Conservation (phyloP, 2,888 invertebrate species). For the Melinaea menophilus region DNA sequence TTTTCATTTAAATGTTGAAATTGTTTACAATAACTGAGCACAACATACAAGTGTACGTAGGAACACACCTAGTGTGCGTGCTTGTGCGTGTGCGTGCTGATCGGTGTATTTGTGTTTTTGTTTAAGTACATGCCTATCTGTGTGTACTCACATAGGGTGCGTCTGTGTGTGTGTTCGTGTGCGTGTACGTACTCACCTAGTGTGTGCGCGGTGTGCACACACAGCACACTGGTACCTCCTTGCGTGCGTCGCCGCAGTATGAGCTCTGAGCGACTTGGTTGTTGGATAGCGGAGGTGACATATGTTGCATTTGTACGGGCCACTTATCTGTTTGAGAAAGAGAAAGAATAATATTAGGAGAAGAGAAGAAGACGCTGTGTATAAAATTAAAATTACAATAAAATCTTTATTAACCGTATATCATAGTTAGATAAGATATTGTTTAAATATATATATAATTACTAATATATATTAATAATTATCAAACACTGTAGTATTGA, state of each 20-base stretch:
- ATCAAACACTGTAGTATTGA: background rate
- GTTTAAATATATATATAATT: no score
- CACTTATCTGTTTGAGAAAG: conserved; percentile 44
- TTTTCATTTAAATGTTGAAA: background rate
- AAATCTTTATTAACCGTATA: no score
- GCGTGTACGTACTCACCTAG: conserved; percentile 46
- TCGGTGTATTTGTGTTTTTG: no score
- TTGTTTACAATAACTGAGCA: background rate
- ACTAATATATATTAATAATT: background rate
- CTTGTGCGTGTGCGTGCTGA: no score
- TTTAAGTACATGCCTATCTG: no score
- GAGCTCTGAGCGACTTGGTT: conserved; percentile 45
- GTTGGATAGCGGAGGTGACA: conserved; percentile 52
- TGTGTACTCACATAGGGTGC: no score
- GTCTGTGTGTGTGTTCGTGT: background rate
- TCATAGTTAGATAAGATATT: no score
- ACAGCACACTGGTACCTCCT: conserved; percentile 48
- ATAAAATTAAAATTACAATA: no score
- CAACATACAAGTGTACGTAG: background rate
- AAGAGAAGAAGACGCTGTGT: no score
- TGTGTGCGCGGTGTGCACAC: conserved; percentile 51
- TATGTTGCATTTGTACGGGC: conserved; percentile 46
- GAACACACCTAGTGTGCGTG: no score
- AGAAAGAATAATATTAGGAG: background rate
- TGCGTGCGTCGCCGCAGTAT: conserved; percentile 46